Conservation (phyloP, 1,140 invertebrate species). For the Drosophila busckii region DNA sequence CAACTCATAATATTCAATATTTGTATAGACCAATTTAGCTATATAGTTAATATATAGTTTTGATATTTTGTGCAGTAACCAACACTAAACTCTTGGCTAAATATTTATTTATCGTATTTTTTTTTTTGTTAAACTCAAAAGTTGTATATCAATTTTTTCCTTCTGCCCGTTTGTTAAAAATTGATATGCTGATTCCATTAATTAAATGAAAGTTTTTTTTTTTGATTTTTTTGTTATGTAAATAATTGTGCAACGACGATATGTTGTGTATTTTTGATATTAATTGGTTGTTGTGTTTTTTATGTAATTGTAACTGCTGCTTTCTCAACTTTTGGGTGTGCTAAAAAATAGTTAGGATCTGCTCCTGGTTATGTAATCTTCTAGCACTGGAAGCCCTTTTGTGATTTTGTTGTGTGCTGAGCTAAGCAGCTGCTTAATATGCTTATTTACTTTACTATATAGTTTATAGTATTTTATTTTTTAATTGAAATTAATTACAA, state of each 20-base stretch:
- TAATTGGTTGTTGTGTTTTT: conserved; percentile 56
- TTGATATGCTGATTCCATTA: conserved; percentile 79
- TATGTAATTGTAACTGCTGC: conserved; percentile 24
- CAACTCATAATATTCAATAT: conserved; percentile 62
- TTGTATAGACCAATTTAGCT: conserved; percentile 66
- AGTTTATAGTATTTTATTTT: conserved; percentile 21
- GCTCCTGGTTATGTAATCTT: background rate
- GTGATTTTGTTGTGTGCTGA: conserved; percentile 64
- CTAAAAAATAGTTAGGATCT: conserved; percentile 46
- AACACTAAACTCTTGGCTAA: conserved; percentile 77
- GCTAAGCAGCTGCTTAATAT: conserved; percentile 16
- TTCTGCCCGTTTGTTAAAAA: conserved; percentile 68
- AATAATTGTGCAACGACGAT: conserved; percentile 52
- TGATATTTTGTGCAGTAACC: conserved; percentile 49
- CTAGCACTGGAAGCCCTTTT: conserved; percentile 72
- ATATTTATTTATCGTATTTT: conserved; percentile 30
- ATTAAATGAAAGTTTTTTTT: conserved; percentile 34
- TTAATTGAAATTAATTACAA: conserved; percentile 79
- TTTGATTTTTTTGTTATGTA: conserved; percentile 12
- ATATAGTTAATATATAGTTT: conserved; percentile 41
- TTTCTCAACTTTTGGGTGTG: background rate
- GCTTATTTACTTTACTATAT: conserved; percentile 32
- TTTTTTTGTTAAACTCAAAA: conserved; percentile 26
- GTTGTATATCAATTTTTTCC: conserved; percentile 43
- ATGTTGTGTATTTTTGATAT: conserved; percentile 77